phyloP scores from a whole-genome alignment of 2,113 vertebrate species.

The Anseranas semipalmata region DNA sequence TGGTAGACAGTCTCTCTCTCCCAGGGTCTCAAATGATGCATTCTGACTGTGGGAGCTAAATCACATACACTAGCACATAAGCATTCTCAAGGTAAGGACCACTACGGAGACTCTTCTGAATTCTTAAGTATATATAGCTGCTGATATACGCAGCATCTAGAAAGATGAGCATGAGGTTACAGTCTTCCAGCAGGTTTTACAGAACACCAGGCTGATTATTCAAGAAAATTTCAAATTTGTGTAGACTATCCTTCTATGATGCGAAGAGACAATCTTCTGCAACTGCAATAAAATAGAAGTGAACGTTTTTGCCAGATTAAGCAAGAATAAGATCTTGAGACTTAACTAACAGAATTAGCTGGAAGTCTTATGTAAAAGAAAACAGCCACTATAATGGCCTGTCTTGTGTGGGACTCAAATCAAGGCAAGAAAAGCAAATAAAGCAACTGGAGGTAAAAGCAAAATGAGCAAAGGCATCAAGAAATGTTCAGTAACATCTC shows the following conservation, averaged over 20 bases:
- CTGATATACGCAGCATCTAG: not conserved
- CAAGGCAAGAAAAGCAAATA: not conserved
- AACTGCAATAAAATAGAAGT: not conserved
- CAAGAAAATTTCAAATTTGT: not conserved
- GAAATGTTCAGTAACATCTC: not conserved
- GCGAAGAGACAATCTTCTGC: not conserved
- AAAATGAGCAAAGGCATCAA: conserved; percentile 41
- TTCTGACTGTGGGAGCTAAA: not conserved
- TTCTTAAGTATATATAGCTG: not conserved
- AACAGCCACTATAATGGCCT: not conserved
- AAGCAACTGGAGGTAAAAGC: not conserved
- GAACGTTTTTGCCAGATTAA: not conserved
- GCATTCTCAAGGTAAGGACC: not conserved
- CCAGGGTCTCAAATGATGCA: not conserved
- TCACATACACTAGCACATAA: not conserved
- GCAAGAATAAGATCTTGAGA: not conserved
- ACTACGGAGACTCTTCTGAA: not conserved
- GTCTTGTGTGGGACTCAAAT: not conserved
- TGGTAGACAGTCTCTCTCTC: not conserved
- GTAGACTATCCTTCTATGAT: not conserved
- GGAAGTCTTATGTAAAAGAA: not conserved
- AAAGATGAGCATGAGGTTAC: not conserved
- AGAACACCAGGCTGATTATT: not conserved
- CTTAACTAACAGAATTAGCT: not conserved
- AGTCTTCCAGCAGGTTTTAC: not conserved